Conservation (phyloP, 2,113 vertebrate species). For the Chunga burmeisteri region DNA sequence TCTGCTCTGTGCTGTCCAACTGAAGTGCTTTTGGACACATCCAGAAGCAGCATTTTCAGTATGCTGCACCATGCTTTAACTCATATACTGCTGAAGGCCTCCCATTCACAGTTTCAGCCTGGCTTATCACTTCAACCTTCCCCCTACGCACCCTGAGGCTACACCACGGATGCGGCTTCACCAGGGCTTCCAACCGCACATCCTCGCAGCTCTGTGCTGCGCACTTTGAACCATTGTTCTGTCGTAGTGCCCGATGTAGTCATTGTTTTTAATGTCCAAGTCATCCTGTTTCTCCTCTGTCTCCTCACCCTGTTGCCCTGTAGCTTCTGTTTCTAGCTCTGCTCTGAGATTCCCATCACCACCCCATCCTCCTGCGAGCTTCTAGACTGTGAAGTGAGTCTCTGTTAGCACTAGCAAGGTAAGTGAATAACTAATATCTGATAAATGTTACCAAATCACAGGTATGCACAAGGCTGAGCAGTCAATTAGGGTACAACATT, state of each 20-base stretch:
- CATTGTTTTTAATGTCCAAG: not conserved
- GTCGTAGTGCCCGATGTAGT: rapidly evolving
- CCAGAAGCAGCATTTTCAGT: not conserved
- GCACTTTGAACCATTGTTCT: not conserved
- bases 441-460: not conserved
- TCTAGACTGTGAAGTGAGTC: not conserved
- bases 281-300: not conserved
- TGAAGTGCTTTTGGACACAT: not conserved
- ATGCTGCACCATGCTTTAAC: not conserved
- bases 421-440: not conserved
- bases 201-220: not conserved
- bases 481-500: not conserved
- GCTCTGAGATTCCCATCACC: not conserved
- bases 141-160: not conserved
- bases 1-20: not conserved
- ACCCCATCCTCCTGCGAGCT: not conserved
- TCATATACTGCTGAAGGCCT: not conserved
- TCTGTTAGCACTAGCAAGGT: not conserved
- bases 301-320: not conserved
- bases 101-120: not conserved
- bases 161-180: not conserved
- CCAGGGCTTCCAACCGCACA: not conserved
- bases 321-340: not conserved
- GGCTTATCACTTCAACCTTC: not conserved
- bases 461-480: not conserved